These are phyloP conservation scores for Eidolon dupreanum DNA, from an alignment of 2,797 vertebrate species.

Conservation along the genomic window DNA sequence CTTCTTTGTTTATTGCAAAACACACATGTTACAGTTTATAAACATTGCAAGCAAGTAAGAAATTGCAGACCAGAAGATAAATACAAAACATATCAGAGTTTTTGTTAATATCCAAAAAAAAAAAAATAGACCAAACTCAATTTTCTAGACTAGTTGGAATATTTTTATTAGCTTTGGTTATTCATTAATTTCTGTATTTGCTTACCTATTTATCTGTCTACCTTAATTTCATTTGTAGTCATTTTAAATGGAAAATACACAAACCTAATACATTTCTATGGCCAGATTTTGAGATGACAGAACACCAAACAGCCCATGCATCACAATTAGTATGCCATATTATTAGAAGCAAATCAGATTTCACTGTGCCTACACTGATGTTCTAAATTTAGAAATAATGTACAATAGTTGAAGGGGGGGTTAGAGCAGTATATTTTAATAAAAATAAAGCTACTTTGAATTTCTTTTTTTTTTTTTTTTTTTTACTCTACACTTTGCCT, in stretches of 20 bases:
- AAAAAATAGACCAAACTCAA: conserved; percentile 47
- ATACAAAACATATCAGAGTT: conserved; percentile 64
- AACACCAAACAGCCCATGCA: conserved; percentile 78
- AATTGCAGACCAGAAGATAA: conserved; percentile 71
- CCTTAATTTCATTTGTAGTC: conserved; percentile 74
- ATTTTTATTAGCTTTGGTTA: conserved; percentile 66
- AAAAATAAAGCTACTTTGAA: conserved; percentile 64
- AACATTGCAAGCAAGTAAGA: conserved; percentile 75
- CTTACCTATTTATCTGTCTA: conserved; percentile 62
- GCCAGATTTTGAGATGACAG: conserved; percentile 74
- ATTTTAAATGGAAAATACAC: conserved; percentile 71
- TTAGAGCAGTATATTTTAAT: conserved; percentile 77
- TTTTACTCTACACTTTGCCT: conserved; percentile 56
- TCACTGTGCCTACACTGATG: conserved; percentile 83
- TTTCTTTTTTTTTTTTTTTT: conserved; percentile 64
- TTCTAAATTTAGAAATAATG: conserved; percentile 85
- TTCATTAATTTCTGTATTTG: conserved; percentile 61
- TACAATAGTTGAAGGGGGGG: conserved; percentile 80
- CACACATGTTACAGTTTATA: conserved; percentile 80
- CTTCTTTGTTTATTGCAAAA: conserved; percentile 72
- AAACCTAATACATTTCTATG: conserved; percentile 73
- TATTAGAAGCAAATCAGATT: conserved; percentile 87
- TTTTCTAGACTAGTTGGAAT: conserved; percentile 51
- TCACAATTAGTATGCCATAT: conserved; percentile 84
- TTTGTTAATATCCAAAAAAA: conserved; percentile 55